Evolutionary conservation across 2,888 invertebrate genomes (phyloP), one percentile per base, ranked within the genome.

Genomic region (Parelbella ahira): DNA sequence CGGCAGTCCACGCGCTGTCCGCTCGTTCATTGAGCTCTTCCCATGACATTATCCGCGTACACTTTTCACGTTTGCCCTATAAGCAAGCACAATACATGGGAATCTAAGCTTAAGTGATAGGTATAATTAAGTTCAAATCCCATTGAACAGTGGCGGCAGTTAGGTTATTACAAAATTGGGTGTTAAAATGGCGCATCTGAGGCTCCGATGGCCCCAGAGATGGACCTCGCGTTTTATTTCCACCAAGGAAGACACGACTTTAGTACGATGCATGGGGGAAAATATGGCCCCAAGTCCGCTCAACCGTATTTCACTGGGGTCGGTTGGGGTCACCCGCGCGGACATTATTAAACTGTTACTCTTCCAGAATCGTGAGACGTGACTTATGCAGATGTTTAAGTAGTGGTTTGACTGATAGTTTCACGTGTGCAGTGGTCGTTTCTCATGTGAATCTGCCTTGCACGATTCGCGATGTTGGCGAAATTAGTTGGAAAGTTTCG

Each of bases 321-420:
- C 81, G 79, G 67, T 54, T 50, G 57, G 68, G 84, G 83, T 81
- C 82, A 68, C 63, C 63, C 56, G 64, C 62, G 77, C 83, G 84
- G 86, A 84, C 86, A 80, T 84, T 84, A 86, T 86, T 86, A 87
- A 86, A 86, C 86, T 83, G 86, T 83, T 83, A 81, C 76, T 71
- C 62, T 56, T 71, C 65, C 68, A 60, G 72, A 77, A 68, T 81
- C 82, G 80, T 78, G 79, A 76, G 68, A 74, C 86, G 86, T 87
- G 86, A 84, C 83, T 84, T 86, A 86, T 84, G 84, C 77, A 80
- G 80, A 84, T 83, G 77, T 81, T 82, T 80, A 71, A 81, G 71
- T 70, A 84, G 78, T 74, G 63, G 73, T 81, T 83, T 86, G 86
- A 87, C 83, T 75, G 83, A 87, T 86, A 72, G 81, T 71, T 77